Evolutionary conservation across 1,140 invertebrate genomes (phyloP).

Genomic region (Lepidurus arcticus): DNA sequence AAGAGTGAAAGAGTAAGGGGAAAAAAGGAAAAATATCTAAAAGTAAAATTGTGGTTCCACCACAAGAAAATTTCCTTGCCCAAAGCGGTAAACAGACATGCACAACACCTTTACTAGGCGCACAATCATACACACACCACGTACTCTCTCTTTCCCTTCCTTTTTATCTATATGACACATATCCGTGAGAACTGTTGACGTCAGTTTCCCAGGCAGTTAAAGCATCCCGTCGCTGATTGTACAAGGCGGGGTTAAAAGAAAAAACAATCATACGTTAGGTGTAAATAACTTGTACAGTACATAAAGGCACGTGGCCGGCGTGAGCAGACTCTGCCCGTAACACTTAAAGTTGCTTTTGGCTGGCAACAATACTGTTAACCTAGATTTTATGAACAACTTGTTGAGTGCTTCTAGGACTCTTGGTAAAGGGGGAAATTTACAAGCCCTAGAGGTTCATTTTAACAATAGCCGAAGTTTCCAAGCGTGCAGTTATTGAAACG

Average conservation of each 20-base stretch:
- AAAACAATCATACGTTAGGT: not conserved
- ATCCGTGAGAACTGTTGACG: constrained; percentile 14
- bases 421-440: not conserved
- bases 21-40: not conserved
- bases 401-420: not conserved
- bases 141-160: constrained; percentile 1
- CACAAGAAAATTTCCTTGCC: constrained; percentile 18
- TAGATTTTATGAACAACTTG: not conserved
- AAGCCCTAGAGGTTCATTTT: not conserved
- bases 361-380: not conserved
- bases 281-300: not conserved
- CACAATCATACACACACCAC: constrained; percentile 3
- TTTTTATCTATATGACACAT: not conserved
- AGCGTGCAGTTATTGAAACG: not conserved
- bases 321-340: not conserved
- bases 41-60: not conserved
- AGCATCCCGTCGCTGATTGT: not conserved
- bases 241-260: not conserved
- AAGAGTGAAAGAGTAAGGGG: not conserved
- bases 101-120: not conserved
- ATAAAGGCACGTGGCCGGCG: not conserved
- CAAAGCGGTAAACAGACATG: not conserved
- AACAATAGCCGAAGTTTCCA: not conserved
- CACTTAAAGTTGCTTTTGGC: no score
- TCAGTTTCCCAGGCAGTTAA: not conserved